These are phyloP conservation scores for Ptychodera flava DNA, from an alignment of 35 echinoderm and acorn worm species.

Conservation along the genomic window DNA sequence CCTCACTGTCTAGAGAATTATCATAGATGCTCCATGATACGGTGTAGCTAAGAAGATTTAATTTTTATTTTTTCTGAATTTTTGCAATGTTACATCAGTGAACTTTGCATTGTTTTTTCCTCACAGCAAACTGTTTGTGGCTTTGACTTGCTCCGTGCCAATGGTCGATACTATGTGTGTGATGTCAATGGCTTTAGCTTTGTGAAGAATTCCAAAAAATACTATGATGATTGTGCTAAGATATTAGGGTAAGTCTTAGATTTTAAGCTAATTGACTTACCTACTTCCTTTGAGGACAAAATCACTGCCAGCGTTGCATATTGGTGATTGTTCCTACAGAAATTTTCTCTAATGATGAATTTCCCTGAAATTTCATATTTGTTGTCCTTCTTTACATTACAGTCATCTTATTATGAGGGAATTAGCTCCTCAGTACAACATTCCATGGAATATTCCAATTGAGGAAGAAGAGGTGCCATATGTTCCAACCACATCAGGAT, in stretches of 20 bases:
- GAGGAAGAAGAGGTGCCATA: slow-evolving; percentile 88
- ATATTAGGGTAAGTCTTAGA: slow-evolving; percentile 71
- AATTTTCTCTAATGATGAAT: too few species aligned
- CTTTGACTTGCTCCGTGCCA: slow-evolving; percentile 84
- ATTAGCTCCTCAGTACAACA: slow-evolving; percentile 93
- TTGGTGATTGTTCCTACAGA: too few species aligned
- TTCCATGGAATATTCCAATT: slow-evolving; percentile 87
- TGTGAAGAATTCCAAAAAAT: slow-evolving; percentile 99
- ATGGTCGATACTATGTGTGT: slow-evolving; percentile 93
- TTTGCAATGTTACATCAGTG: too few species aligned
- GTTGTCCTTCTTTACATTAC: too few species aligned
- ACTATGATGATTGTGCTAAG: slow-evolving; percentile 99
- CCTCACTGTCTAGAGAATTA: too few species aligned
- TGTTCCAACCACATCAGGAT: slow-evolving; percentile 50
- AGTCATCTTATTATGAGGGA: slow-evolving; percentile 91
- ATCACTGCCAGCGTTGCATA: too few species aligned
- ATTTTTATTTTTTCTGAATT: too few species aligned
- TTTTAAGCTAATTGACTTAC: neutral
- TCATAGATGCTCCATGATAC: too few species aligned
- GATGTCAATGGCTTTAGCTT: slow-evolving; percentile 99
- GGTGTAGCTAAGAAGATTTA: too few species aligned
- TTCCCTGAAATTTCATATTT: too few species aligned
- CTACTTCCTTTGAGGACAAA: too few species aligned
- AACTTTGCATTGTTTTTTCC: too few species aligned
- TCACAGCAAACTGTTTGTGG: slow-evolving; percentile 98